A percentile compares a stretch with the other conserved stretches of the same genome.
These are phyloP conservation scores for Automeris io DNA, from an alignment of 2,888 invertebrate genomes.

Conservation along the genomic window DNA sequence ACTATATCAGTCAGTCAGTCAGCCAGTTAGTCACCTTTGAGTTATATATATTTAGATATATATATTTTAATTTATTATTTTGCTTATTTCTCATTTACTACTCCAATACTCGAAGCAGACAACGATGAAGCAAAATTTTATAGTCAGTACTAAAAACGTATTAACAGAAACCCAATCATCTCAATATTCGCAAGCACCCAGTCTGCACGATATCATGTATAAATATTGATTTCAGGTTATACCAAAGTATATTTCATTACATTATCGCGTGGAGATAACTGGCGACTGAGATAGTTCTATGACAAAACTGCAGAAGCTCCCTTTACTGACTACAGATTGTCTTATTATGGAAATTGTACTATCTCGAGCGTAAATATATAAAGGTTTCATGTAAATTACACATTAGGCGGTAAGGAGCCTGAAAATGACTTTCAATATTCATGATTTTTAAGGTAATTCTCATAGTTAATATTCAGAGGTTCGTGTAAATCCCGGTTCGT, in stretches of 20 bases:
- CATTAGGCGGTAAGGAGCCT: conserved; percentile 3
- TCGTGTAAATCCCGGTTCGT: neutral
- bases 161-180: neutral
- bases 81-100: conserved; percentile 1
- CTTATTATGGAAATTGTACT: conserved; percentile 60
- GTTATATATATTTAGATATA: too few relatives aligned
- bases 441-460: conserved; percentile 14
- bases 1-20: too few relatives aligned
- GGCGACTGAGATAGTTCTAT: conserved; percentile 47
- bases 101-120: neutral
- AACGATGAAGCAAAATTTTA: conserved; percentile 3
- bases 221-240: conserved; percentile 8
- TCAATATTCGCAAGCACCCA: neutral
- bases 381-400: conserved; percentile 57
- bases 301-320: conserved; percentile 60
- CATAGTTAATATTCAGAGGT: neutral
- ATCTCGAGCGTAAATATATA: conserved; percentile 62
- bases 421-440: conserved; percentile 13
- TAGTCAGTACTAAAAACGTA: neutral
- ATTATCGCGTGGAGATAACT: conserved; percentile 45
- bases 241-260: conserved; percentile 20
- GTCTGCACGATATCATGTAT: conserved; percentile 6
- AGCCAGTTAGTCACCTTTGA: too few relatives aligned
- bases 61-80: too few relatives aligned
- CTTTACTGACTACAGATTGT: conserved; percentile 59